Base-by-base conservation (phyloP, 1,140 invertebrate genomes). In the Penaeus vannamei region DNA sequence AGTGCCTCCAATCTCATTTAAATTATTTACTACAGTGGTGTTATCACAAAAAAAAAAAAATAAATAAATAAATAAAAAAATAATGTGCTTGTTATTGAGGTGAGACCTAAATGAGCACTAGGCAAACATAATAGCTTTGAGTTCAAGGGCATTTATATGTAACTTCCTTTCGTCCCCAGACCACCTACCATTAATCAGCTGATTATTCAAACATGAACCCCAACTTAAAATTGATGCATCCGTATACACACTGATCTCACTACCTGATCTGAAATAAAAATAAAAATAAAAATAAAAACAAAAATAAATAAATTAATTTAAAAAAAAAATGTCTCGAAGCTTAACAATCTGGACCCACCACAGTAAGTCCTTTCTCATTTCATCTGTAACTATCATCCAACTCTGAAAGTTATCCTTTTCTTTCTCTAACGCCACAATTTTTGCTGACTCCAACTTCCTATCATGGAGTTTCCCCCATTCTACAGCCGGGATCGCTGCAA, bases 1-100 rank as follows among this genome's bases (percentile, higher is more conserved):
- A 22, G 81, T 23, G 19, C 81, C 81, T 20, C 81, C 81, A 12
- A 83, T 83, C 59, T 83, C 53, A 60, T n/a, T n/a, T n/a, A n/a
- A n/a, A n/a, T n/a, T n/a, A n/a, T n/a, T n/a, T n/a, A n/a, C n/a
- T n/a, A 60, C 53, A 53, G 81, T 83, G n/a, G 81, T 83, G 42
- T 83, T 83, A 53, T 83, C 81, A 23, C 29, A 83, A 53, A n/a
- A n/a, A n/a, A n/a, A n/a, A n/a, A n/a, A n/a, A n/a, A n/a, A n/a
- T n/a, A n/a, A n/a, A n/a, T n/a, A n/a, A n/a, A n/a, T n/a, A n/a
- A n/a, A n/a, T n/a, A 22, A 53, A 22, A 83, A 12, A 23, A 23
- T 23, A 53, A 83, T 60, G 53, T 83, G 23, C 29, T 26, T 79
- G 17, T 29, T 53, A 46, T 83, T 83, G 12, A 83, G 23, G 17